Conservation (phyloP, 2,113 vertebrate genomes). For the Alces alces region DNA sequence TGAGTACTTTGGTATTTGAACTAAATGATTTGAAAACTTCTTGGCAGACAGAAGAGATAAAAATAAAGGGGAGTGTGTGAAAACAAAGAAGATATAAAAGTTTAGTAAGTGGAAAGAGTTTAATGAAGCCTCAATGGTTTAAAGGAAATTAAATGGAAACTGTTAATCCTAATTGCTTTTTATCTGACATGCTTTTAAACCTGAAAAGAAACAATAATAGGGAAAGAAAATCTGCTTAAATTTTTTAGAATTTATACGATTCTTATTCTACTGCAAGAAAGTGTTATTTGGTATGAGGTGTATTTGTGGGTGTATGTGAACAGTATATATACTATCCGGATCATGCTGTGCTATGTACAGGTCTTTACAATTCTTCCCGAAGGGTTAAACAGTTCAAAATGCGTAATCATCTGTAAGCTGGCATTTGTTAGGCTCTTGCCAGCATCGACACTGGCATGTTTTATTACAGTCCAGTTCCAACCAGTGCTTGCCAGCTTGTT, state of each 20-base stretch:
- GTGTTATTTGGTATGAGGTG: slow-evolving; percentile 96
- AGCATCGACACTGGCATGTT: not conserved
- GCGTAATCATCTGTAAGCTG: slow-evolving; percentile 89
- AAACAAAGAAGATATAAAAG: slow-evolving; percentile 78
- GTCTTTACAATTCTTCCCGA: slow-evolving; percentile 99
- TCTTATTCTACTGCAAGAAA: slow-evolving; percentile 90
- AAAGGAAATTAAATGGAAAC: slow-evolving; percentile 76
- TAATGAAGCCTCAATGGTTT: slow-evolving; percentile 79
- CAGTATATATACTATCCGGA: slow-evolving; percentile 98
- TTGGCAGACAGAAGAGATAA: slow-evolving; percentile 50
- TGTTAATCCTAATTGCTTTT: slow-evolving; percentile 79
- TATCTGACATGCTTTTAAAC: slow-evolving; percentile 82
- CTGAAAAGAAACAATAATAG: slow-evolving; percentile 81
- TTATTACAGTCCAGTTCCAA: not conserved
- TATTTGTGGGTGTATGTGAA: slow-evolving; percentile 76
- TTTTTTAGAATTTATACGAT: slow-evolving; percentile 88
- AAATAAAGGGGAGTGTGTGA: slow-evolving; percentile 66
- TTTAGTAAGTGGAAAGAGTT: slow-evolving; percentile 79
- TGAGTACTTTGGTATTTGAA: slow-evolving; percentile 75
- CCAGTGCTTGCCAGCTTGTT: not conserved
- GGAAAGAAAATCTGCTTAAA: slow-evolving; percentile 85
- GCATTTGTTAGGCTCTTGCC: slow-evolving; percentile 91
- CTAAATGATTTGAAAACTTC: slow-evolving; percentile 36
- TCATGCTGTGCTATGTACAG: slow-evolving; percentile 84
- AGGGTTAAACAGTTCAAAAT: slow-evolving; percentile 98